These are phyloP conservation scores for Hoplostethus mediterraneus DNA, from an alignment of 2,797 vertebrate genomes.

Conservation along the genomic window DNA sequence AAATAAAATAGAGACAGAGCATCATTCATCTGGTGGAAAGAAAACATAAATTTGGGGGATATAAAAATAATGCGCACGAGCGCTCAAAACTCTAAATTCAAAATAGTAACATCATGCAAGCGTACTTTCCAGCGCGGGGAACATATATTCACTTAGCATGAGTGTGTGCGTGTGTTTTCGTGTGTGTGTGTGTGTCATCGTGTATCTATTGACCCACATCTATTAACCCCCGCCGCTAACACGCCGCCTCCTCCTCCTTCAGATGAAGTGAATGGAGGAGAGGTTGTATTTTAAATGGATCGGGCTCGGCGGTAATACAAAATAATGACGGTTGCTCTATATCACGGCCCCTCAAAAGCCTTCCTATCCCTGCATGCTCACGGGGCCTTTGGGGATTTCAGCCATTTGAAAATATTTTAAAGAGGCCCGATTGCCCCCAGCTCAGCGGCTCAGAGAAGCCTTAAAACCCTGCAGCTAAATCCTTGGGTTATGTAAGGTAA, in stretches of 20 bases:
- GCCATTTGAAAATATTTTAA: conserved; percentile 83
- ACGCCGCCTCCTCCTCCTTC: conserved; percentile 1
- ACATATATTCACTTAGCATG: neutral
- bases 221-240: conserved; percentile 46
- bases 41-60: conserved; percentile 29
- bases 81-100: conserved; percentile 20
- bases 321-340: conserved; percentile 66
- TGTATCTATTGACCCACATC: conserved; percentile 38
- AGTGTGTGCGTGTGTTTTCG: conserved; percentile 26
- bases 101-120: conserved; percentile 40
- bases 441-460: conserved; percentile 82
- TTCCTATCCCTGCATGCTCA: conserved; percentile 69
- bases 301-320: conserved; percentile 63
- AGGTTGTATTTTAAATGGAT: conserved; percentile 63
- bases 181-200: conserved; percentile 26
- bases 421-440: conserved; percentile 80
- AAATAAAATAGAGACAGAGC: conserved; percentile 10
- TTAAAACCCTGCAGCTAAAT: conserved; percentile 84
- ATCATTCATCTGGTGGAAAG: conserved; percentile 45
- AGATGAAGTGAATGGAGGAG: conserved; percentile 30
- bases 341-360: conserved; percentile 70
- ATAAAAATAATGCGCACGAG: conserved; percentile 22
- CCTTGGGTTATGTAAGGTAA: conserved; percentile 88
- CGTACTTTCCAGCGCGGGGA: neutral
- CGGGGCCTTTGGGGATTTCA: conserved; percentile 78